Conservation (phyloP, 92 coral and sea anemone genomes). For the Hydrozoanthus gracilis region DNA sequence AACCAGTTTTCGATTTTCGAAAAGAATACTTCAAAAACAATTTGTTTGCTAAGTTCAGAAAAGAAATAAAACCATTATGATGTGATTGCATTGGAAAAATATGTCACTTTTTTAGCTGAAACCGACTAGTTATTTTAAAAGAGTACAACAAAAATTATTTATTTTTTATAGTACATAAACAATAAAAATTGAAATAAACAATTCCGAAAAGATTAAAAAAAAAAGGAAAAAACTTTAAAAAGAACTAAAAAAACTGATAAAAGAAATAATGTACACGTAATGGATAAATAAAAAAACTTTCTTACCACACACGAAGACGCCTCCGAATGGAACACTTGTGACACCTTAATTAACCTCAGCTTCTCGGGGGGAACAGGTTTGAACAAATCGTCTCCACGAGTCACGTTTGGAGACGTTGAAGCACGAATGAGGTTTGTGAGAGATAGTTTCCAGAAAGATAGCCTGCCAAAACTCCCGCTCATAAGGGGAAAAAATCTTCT, state of each 20-base stretch:
- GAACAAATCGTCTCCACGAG: not conserved
- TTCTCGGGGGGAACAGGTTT: not conserved
- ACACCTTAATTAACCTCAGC: conserved; percentile 48
- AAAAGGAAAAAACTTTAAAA: no score
- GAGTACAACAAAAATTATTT: not conserved
- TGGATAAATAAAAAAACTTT: not conserved
- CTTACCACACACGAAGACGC: conserved; percentile 51
- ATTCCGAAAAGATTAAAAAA: not conserved
- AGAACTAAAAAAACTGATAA: no score
- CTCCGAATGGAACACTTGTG: conserved; percentile 48
- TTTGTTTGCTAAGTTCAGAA: not conserved
- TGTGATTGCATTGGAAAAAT: no score
- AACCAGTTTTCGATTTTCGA: no score
- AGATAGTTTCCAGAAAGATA: not conserved
- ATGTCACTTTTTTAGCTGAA: not conserved
- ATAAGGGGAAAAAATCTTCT: not conserved
- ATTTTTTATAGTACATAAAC: not conserved
- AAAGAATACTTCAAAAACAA: not conserved
- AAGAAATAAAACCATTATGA: not conserved
- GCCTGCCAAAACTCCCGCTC: not conserved
- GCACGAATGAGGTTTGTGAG: not conserved
- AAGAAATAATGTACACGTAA: no score
- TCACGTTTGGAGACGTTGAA: not conserved
- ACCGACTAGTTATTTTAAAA: not conserved
- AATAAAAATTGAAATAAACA: not conserved